A percentile compares a stretch with the other conserved stretches of the same genome.
phyloP scores from a whole-genome alignment of 2,888 invertebrate species.

The Oscheius onirici region DNA sequence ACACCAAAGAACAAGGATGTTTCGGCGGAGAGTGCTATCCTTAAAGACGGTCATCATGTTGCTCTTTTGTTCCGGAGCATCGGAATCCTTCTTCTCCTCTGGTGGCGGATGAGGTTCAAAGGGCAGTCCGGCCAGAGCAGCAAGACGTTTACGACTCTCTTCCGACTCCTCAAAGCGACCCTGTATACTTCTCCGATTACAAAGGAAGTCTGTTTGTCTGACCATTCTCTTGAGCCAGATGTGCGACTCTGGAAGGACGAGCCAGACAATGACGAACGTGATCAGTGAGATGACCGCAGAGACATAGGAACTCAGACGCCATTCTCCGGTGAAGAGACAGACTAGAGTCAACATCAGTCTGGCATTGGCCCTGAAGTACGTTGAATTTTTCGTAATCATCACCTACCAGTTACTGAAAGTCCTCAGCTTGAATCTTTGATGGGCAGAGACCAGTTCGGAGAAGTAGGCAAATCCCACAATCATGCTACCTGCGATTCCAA shows the following conservation, averaged over 20 bases:
- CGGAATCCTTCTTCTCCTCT: constrained; percentile 33
- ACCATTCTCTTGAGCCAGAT: constrained; percentile 55
- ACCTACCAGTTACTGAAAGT: constrained; percentile 53
- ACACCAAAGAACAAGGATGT: constrained; percentile 52
- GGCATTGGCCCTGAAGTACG: constrained; percentile 42
- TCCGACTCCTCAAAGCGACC: constrained; percentile 50
- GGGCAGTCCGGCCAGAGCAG: constrained; percentile 44
- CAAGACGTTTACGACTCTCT: constrained; percentile 45
- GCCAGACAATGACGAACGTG: constrained; percentile 48
- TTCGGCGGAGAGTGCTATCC: constrained; percentile 46
- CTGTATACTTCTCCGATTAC: constrained; percentile 3
- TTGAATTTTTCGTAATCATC: constrained; percentile 5
- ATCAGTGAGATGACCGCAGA: constrained; percentile 46
- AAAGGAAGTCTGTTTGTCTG: background rate
- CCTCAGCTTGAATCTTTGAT: constrained; percentile 52
- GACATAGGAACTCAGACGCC: constrained; percentile 53
- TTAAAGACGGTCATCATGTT: constrained; percentile 44
- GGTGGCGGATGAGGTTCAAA: constrained; percentile 49
- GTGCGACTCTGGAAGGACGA: constrained; percentile 55
- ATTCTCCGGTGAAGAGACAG: constrained; percentile 51
- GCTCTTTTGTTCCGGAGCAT: constrained; percentile 40
- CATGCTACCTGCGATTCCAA: constrained; percentile 56
- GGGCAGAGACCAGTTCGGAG: constrained; percentile 53
- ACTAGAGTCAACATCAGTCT: constrained; percentile 49
- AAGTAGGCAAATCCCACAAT: constrained; percentile 57